Conservation (phyloP, 2,797 vertebrate species). For the Hydrolagus colliei region DNA sequence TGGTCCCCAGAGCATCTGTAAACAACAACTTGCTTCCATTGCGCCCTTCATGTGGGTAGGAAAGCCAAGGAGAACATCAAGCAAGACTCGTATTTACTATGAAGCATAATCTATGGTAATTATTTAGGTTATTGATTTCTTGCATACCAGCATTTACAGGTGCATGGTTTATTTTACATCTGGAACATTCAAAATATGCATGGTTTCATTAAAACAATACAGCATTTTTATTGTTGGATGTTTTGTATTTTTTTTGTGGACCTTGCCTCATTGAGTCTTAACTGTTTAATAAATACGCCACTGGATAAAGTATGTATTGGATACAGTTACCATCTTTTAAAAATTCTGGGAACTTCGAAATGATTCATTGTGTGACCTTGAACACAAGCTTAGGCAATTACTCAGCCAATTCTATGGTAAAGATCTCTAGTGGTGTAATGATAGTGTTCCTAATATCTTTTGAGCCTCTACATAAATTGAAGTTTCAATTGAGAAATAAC, state of each 20-base stretch:
- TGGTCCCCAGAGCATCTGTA: background rate
- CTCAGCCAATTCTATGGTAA: no score
- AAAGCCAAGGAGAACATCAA: no score
- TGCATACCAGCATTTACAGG: constrained; percentile 28
- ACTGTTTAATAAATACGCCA: constrained; percentile 1
- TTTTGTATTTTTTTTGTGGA: constrained; percentile 17
- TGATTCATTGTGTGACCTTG: background rate
- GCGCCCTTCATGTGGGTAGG: no score
- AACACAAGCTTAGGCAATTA: no score
- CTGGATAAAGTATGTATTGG: background rate
- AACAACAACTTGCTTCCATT: background rate
- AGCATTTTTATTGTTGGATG: constrained; percentile 6
- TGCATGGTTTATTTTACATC: constrained; percentile 28
- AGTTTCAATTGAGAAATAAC: no score
- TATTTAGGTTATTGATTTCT: constrained; percentile 19
- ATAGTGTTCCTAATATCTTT: no score
- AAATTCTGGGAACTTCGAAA: background rate
- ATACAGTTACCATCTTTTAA: background rate
- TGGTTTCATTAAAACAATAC: constrained; percentile 20
- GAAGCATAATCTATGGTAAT: constrained; percentile 20
- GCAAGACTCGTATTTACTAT: background rate
- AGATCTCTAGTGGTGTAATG: no score
- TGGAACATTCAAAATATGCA: constrained; percentile 27
- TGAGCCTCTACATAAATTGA: no score
- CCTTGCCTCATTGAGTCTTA: constrained; percentile 1